A percentile compares a stretch with the other conserved stretches of the same genome.
phyloP scores from a whole-genome alignment of 2,888 invertebrate species.

The Monopis laevigella region DNA sequence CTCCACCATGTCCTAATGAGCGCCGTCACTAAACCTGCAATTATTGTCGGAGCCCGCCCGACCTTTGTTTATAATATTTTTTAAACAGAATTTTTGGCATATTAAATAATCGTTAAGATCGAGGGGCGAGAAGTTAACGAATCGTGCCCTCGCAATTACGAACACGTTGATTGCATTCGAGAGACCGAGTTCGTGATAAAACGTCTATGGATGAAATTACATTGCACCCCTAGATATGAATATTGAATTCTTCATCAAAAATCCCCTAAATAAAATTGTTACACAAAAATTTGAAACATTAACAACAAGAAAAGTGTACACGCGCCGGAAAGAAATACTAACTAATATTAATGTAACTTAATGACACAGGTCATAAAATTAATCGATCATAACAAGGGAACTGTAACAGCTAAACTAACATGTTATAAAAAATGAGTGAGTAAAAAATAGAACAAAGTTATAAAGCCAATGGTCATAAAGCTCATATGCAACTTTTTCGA shows the following conservation, averaged over 20 bases:
- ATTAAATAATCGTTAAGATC: constrained; percentile 41
- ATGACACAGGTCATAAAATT: constrained; percentile 54
- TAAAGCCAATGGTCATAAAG: constrained; percentile 26
- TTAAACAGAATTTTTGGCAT: constrained; percentile 42
- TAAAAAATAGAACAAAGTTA: constrained; percentile 40
- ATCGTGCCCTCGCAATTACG: constrained; percentile 55
- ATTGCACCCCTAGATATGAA: no score
- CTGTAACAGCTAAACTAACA: constrained; percentile 34
- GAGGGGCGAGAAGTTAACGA: constrained; percentile 42
- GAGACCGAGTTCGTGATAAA: no score
- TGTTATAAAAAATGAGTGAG: constrained; percentile 24
- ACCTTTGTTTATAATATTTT: constrained; percentile 47
- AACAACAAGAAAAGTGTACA: no score
- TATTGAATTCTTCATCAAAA: no score
- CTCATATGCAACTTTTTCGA: constrained; percentile 41
- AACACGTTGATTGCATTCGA: no score
- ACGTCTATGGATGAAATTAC: no score
- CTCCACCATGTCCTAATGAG: constrained; percentile 62
- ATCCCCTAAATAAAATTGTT: no score
- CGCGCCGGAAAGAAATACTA: no score
- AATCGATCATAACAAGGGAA: constrained; percentile 41
- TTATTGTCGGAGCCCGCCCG: constrained; percentile 38
- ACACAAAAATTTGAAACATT: no score
- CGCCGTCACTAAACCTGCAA: constrained; percentile 57
- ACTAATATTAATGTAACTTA: no score